Evolutionary conservation across 2,113 vertebrate genomes (phyloP).

Genomic region (Lepidothrix coronata): DNA sequence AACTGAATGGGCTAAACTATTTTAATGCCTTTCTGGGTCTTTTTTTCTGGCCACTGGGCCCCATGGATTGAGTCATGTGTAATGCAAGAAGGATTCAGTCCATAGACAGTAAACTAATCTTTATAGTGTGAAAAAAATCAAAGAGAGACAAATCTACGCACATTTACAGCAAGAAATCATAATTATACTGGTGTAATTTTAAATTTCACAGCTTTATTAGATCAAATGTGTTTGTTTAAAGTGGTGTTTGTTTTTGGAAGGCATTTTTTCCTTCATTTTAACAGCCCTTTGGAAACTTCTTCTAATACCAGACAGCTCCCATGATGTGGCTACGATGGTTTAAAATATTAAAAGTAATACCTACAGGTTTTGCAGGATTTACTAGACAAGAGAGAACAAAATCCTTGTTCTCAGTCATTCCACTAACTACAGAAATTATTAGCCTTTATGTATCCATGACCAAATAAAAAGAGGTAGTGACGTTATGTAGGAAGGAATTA

Average conservation of each 20-base stretch:
- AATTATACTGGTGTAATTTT: background rate
- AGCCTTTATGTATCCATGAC: background rate
- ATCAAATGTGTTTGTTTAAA: background rate
- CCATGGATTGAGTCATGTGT: background rate
- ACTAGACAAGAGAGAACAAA: background rate
- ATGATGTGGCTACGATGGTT: background rate
- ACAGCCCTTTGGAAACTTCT: background rate
- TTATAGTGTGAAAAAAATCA: background rate
- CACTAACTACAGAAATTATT: background rate
- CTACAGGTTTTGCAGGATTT: background rate
- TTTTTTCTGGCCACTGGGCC: background rate
- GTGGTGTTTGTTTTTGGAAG: background rate
- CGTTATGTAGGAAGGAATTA: background rate
- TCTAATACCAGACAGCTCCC: background rate
- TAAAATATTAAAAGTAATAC: background rate
- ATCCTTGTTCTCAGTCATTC: background rate
- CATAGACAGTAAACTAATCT: conserved; percentile 5
- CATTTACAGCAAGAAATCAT: background rate
- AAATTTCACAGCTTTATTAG: background rate
- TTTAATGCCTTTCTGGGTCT: conserved; percentile 19
- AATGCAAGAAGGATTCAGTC: background rate
- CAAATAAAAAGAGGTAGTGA: background rate
- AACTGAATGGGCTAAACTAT: background rate
- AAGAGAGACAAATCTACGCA: background rate
- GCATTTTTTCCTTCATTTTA: background rate